Evolutionary conservation across 2,888 invertebrate species (phyloP).

Genomic region (Eupelmus urozonus): DNA sequence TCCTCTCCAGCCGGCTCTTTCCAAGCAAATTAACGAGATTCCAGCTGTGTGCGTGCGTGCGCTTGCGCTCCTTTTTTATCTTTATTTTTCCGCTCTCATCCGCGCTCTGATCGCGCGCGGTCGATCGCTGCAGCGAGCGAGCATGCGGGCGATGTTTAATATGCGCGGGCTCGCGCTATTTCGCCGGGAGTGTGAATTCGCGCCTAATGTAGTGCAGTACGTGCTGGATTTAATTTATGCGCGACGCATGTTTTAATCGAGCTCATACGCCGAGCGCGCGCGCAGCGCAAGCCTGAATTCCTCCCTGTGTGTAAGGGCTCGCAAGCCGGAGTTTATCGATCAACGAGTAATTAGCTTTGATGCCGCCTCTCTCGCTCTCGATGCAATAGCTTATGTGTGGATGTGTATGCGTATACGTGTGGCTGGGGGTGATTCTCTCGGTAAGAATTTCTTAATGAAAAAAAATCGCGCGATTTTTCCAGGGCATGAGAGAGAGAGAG

Average conservation of each 20-base stretch:
- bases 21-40: constrained; percentile 35
- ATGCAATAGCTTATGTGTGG: too few relatives aligned
- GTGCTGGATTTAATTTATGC: constrained; percentile 56
- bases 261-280: background rate
- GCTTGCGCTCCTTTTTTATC: background rate
- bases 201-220: constrained; percentile 52
- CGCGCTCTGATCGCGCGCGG: background rate
- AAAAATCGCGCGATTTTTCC: constrained; percentile 25
- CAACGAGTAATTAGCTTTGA: constrained; percentile 57
- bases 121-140: constrained; percentile 5
- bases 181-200: constrained; percentile 47
- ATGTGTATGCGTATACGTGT: too few relatives aligned
- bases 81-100: background rate
- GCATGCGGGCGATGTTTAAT: constrained; percentile 45
- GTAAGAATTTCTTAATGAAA: constrained; percentile 45
- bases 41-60: background rate
- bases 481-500: background rate
- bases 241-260: constrained; percentile 54
- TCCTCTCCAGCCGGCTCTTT: constrained; percentile 1
- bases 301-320: constrained; percentile 30
- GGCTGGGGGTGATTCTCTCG: background rate
- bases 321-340: constrained; percentile 51
- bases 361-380: constrained; percentile 18
- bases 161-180: constrained; percentile 53
- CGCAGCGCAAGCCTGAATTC: constrained; percentile 28